Evolutionary conservation across 2,113 vertebrate genomes (phyloP).

Genomic region (Phrynosoma blainvillii): DNA sequence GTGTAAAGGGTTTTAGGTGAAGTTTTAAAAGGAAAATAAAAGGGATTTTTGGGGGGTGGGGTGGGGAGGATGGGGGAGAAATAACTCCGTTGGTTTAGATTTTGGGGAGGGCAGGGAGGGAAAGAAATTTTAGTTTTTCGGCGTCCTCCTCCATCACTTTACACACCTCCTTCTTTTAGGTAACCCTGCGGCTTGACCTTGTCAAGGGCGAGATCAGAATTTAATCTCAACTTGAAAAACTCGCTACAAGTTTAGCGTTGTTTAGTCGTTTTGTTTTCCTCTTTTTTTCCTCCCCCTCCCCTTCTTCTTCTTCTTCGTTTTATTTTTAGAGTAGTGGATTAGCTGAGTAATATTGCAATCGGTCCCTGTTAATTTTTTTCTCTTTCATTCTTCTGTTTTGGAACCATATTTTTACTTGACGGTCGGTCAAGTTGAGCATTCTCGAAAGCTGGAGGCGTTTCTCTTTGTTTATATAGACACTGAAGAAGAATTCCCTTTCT

Average conservation of each 20-base stretch:
- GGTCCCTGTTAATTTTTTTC: slow-evolving; percentile 99
- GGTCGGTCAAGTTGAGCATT: slow-evolving; percentile 97
- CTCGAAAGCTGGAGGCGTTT: slow-evolving; percentile 95
- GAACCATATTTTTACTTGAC: slow-evolving; percentile 99
- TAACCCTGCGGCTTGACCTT: slow-evolving; percentile 79
- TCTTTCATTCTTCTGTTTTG: slow-evolving; percentile 99
- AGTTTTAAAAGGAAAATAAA: neutral
- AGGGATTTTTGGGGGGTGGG: too few relatives aligned
- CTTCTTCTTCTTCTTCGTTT: neutral
- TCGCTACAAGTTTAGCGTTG: slow-evolving; percentile 55
- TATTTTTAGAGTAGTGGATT: slow-evolving; percentile 92
- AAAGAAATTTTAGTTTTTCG: slow-evolving; percentile 56
- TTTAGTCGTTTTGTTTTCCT: too few relatives aligned
- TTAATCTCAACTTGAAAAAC: slow-evolving; percentile 62
- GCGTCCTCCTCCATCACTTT: slow-evolving; percentile 53
- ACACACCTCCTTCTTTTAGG: slow-evolving; percentile 67
- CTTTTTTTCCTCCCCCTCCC: too few relatives aligned
- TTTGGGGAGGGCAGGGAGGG: neutral
- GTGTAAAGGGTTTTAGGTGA: slow-evolving; percentile 51
- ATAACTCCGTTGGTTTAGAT: slow-evolving; percentile 36
- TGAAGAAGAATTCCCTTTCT: slow-evolving; percentile 99
- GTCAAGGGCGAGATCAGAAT: slow-evolving; percentile 79
- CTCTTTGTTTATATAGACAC: slow-evolving; percentile 99
- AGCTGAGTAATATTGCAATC: slow-evolving; percentile 97
- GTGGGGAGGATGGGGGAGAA: neutral